Evolutionary conservation across 1,140 invertebrate genomes (phyloP).

Genomic region (Drosophila melanogaster): DNA sequence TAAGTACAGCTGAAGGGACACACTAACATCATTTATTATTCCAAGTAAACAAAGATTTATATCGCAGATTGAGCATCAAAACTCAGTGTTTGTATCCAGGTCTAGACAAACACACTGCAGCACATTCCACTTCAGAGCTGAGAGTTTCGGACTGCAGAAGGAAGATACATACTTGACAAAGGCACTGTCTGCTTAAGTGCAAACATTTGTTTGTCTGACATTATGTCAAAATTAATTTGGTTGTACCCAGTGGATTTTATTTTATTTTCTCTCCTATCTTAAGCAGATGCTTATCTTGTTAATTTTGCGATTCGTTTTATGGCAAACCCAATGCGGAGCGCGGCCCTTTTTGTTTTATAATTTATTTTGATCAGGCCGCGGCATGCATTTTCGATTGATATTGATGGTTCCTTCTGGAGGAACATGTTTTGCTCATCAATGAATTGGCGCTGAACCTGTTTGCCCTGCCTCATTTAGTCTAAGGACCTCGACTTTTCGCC

Average conservation of each 20-base stretch:
- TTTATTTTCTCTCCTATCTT: constrained; percentile 37
- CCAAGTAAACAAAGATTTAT: not conserved
- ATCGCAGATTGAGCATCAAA: constrained; percentile 6
- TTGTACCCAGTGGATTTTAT: constrained; percentile 56
- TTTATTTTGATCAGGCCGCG: constrained; percentile 57
- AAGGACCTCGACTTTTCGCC: constrained; percentile 26
- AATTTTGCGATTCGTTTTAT: constrained; percentile 58
- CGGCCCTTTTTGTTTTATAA: constrained; percentile 59
- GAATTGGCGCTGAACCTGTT: constrained; percentile 43
- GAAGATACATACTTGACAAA: constrained; percentile 35
- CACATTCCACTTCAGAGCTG: constrained; percentile 9
- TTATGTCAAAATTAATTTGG: constrained; percentile 61
- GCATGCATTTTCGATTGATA: constrained; percentile 58
- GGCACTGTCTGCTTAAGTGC: constrained; percentile 46
- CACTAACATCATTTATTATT: not conserved
- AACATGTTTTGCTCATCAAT: constrained; percentile 60
- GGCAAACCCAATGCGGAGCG: constrained; percentile 32
- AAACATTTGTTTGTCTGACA: constrained; percentile 58
- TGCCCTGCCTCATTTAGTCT: constrained; percentile 36
- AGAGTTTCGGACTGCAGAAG: constrained; percentile 1
- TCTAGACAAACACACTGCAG: constrained; percentile 40
- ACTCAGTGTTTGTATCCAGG: constrained; percentile 21
- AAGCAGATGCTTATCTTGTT: constrained; percentile 54
- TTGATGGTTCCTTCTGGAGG: constrained; percentile 51
- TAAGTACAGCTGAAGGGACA: too few relatives aligned